Base-by-base conservation (phyloP, 2,888 invertebrate genomes). In the Harpalus rubripes region DNA sequence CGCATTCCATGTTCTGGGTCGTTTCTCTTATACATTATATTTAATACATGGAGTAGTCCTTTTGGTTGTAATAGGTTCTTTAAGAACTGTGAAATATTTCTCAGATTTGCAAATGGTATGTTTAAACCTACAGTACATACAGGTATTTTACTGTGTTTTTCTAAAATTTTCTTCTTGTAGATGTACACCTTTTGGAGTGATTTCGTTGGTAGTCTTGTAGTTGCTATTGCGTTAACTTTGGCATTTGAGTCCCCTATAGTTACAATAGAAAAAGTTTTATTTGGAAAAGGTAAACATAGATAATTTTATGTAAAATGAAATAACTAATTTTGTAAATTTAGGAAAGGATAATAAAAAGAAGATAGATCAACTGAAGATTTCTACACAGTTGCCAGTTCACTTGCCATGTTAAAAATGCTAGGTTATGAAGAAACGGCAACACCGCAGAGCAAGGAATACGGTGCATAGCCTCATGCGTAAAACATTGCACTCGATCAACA, bases 171-270 rank as follows among this genome's bases (percentile, higher is more conserved):
- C 86, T 65, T 79, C 59, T 87, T 88, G 86, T 61, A 86, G 91
- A 89, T 91, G 41, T 88, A 90, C 58, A 89, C 89, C 81, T 91
- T 90, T 88, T 90, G 91, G 90, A 90, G 91, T n/a, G 91, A 92
- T 87, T 90, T 91, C 76, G 89, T 90, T 61, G 88, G 91, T 6
- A 88, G 90, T 15, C 86, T 91, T 44, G 87, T 88, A 1, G 86
- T 89, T 0, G 90, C 91, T 16, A 89, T 90, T 22, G 88, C 91
- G 56, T 90, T 90, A 65, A 90, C 90, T 10, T 86, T 92, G 83
- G 90, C 91, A 18, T 92, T 92, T 81, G 92, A 92, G 86, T 88
- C 91, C 0, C 92, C 92, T 4, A 90, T 91, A 86, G 86, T 91
- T 81, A 90, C 90, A 32, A 89, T 92, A 72, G 92, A 92, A 87